A percentile compares a stretch with the other conserved stretches of the same genome.
Evolutionary conservation across 2,797 vertebrate species (phyloP).

Genomic region (Nyctalus aviator): DNA sequence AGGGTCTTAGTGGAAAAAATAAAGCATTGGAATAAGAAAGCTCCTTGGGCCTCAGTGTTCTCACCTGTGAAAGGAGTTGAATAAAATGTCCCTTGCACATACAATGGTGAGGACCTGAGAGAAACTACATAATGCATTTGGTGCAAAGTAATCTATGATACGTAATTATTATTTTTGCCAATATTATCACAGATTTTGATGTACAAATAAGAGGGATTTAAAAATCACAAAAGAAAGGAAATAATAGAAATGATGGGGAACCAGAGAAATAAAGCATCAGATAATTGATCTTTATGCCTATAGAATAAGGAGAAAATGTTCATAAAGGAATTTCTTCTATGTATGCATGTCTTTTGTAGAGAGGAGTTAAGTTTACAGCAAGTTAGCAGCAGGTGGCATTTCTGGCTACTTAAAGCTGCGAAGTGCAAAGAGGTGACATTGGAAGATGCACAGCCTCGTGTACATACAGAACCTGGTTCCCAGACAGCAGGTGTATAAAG

Average conservation of each 20-base stretch:
- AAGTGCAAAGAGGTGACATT: not conserved
- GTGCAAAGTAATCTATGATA: not conserved
- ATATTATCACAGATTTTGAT: not conserved
- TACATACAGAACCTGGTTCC: not conserved
- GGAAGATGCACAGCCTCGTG: not conserved
- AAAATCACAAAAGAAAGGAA: conserved; percentile 5
- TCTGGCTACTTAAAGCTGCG: not conserved
- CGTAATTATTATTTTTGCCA: not conserved
- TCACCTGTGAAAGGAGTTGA: not conserved
- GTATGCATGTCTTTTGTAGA: not conserved
- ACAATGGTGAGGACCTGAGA: not conserved
- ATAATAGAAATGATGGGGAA: not conserved
- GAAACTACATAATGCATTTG: not conserved
- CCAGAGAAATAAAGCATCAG: not conserved
- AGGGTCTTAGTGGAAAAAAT: not conserved
- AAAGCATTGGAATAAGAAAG: not conserved
- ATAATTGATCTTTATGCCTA: not conserved
- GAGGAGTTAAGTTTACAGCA: not conserved
- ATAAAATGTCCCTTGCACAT: not conserved
- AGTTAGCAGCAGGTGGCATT: not conserved
- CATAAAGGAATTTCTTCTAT: not conserved
- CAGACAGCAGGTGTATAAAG: not conserved
- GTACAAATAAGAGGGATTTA: not conserved
- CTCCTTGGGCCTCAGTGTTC: not conserved
- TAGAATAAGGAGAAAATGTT: not conserved